Evolutionary conservation across 2,888 invertebrate species (phyloP).

Genomic region (Ceriagrion tenellum): DNA sequence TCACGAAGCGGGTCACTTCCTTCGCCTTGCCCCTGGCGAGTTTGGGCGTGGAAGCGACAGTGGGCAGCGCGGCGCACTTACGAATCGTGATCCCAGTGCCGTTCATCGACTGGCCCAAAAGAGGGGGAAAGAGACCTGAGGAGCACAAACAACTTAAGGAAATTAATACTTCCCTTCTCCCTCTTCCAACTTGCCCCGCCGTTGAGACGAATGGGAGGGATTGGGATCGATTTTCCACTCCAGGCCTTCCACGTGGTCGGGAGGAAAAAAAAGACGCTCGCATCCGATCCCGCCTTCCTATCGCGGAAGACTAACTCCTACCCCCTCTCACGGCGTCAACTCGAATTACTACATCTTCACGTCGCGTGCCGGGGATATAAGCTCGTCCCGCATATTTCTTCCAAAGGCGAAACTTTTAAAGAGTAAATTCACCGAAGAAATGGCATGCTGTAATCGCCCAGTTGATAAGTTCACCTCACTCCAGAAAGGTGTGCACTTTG

Average conservation of each 20-base stretch:
- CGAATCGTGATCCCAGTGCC: neutral
- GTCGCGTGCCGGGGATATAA: no score
- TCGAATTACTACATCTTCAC: no score
- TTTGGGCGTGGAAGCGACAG: neutral
- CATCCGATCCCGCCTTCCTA: neutral
- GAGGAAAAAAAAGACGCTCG: neutral
- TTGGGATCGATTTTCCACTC: neutral
- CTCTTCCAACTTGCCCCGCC: no score
- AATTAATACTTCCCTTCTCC: neutral
- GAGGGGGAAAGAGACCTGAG: neutral
- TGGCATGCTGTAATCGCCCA: no score
- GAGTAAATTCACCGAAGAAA: no score
- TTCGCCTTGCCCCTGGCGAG: neutral
- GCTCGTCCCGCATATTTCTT: no score
- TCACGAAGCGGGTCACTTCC: neutral
- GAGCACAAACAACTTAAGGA: slow-evolving; percentile 7
- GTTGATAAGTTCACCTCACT: no score
- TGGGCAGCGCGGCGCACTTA: neutral
- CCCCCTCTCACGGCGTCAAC: no score
- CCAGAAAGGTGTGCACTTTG: no score
- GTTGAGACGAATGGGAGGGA: neutral
- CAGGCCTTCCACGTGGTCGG: neutral
- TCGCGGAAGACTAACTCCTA: neutral
- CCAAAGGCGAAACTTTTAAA: no score
- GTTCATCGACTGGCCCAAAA: neutral